Evolutionary conservation across 1,140 invertebrate species (phyloP).

Genomic region (Drosophila miranda): DNA sequence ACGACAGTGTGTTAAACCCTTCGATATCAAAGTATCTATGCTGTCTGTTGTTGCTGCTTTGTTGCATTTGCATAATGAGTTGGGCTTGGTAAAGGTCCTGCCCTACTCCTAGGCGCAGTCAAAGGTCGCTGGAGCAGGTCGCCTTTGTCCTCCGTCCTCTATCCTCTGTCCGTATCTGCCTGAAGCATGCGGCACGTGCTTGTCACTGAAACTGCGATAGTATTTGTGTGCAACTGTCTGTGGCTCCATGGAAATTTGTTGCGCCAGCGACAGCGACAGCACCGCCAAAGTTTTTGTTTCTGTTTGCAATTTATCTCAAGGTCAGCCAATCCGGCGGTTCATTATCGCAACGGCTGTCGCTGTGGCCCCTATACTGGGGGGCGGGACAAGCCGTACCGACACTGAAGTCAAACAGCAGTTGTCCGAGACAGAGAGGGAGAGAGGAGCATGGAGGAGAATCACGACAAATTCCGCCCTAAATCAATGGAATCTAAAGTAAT

Average conservation of each 20-base stretch:
- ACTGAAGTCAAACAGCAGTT: constrained; percentile 19
- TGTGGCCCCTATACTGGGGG: neutral
- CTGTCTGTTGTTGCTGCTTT: constrained; percentile 13
- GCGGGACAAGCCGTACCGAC: neutral
- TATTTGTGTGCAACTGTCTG: constrained; percentile 11
- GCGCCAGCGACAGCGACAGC: constrained; percentile 37
- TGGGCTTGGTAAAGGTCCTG: constrained; percentile 33
- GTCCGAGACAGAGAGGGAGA: neutral
- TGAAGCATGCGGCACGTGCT: constrained; percentile 52
- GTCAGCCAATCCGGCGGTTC: constrained; percentile 63
- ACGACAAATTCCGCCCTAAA: constrained; percentile 1
- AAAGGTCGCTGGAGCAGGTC: constrained; percentile 40
- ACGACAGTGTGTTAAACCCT: too few species aligned
- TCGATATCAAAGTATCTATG: constrained; percentile 8
- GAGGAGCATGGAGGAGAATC: constrained; percentile 8
- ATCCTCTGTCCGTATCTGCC: constrained; percentile 9
- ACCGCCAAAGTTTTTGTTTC: constrained; percentile 39
- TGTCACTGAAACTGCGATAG: constrained; percentile 17
- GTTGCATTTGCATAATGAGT: constrained; percentile 50
- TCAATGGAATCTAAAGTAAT: constrained; percentile 3
- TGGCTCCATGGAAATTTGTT: constrained; percentile 44
- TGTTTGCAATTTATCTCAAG: constrained; percentile 53
- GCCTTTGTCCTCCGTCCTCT: constrained; percentile 1
- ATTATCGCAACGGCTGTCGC: constrained; percentile 57
- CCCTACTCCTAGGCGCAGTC: constrained; percentile 28